Evolutionary conservation across 2,797 vertebrate genomes (phyloP), one percentile per base, ranked within the genome.

Genomic region (Phalanger gymnotis): DNA sequence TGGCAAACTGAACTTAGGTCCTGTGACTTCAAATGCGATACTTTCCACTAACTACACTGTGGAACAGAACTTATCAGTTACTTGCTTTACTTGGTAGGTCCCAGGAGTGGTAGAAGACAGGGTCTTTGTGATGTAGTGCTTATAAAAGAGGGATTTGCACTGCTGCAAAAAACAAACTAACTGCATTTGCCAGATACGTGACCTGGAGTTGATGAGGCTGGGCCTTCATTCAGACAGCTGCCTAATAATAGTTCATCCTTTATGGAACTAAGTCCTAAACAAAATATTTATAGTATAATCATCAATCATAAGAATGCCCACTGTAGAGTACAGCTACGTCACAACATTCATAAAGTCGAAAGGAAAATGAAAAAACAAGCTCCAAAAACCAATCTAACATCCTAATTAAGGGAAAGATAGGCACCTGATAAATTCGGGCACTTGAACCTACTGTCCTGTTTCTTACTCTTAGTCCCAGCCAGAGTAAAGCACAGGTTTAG

Each of bases 381-480:
- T 73, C 61, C 61, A 73, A 40, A 6, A 73, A 10, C 34, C 14
- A 73, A 73, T 19, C 34, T 73, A 73, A 73, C 16, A 73, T n/a
- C 16, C 34, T 73, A 73, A 73, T n/a, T 40, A 73, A 19, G 34
- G 34, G 34, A n/a, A 73, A 73, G 34, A 94, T 57, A 96, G 92
- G 96, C 96, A 96, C 93, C 96, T 97, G 93, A 73, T 96, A 96
- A 66, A 97, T 94, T 93, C 96, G 96, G 92, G 96, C 61, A 96
- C 95, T 93, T 96, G 51, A 95, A 61, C n/a, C 31, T 93, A 90
- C 53, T 91, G 89, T 92, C 90, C 92, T 31, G 22, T 56, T 96
- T 30, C 54, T 90, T 40, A 34, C 40, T 31, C 94, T 58, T n/a
- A 92, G 5, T 53, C 12, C 55, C 47, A 94, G 90, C 73, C 91